Evolutionary conservation across 1,140 invertebrate genomes (phyloP).

Genomic region (Dufourea novaeangliae): DNA sequence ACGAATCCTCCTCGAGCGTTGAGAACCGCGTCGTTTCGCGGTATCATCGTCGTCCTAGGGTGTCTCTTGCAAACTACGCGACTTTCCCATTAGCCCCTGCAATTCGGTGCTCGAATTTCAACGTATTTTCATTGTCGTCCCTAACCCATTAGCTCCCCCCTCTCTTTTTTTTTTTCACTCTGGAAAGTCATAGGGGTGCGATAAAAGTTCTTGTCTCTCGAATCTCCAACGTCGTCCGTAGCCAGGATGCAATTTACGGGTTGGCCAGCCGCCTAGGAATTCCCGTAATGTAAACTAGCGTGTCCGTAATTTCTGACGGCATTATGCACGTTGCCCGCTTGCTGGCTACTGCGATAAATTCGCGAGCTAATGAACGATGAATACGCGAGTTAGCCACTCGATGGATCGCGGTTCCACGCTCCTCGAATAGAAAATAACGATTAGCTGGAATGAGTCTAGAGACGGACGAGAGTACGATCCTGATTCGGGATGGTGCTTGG

Average conservation of each 20-base stretch:
- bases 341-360: neutral
- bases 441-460: neutral
- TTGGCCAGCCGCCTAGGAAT: neutral
- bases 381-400: neutral
- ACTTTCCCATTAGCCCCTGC: conserved; percentile 13
- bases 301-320: neutral
- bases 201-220: neutral
- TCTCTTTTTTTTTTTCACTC: no score
- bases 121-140: neutral
- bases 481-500: neutral
- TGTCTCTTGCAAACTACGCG: conserved; percentile 5
- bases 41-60: neutral
- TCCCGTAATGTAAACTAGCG: neutral
- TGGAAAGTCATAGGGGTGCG: neutral
- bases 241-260: neutral
- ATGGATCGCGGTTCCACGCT: neutral
- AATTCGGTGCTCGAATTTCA: conserved; percentile 20
- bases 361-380: neutral
- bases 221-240: neutral
- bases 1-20: neutral
- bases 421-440: conserved; percentile 7
- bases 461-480: neutral
- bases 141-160: neutral
- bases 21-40: neutral
- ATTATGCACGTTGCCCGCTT: neutral